Evolutionary conservation across 2,113 vertebrate species (phyloP), one percentile per base, ranked within the genome.

Genomic region (Puntigrus tetrazona): DNA sequence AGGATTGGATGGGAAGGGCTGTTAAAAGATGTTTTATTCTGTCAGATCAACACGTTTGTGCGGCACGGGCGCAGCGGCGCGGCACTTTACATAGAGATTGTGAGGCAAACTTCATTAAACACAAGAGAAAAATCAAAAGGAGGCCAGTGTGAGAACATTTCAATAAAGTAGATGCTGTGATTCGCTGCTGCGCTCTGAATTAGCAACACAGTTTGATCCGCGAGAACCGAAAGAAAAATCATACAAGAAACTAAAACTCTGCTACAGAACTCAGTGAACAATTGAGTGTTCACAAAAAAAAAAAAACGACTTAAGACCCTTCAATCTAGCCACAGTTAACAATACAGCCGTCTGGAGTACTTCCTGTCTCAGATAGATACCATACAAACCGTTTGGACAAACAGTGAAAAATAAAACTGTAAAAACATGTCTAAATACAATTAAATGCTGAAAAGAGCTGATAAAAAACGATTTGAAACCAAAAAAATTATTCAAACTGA

Each of bases 71-170:
- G 7, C 52, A 78, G 77, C 14, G 2, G 22, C 11, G 25, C 0
- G 43, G 38, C 57, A 27, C 55, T 45, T 79, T 43, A 45, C 16
- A 29, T 29, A 41, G 52, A 27, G 55, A 38, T 50, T 61, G 76
- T 14, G 34, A 61, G 20, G 52, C 20, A 78, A 78, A 78, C 76
- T 78, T 78, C 75, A 57, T 78, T 38, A 79, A 63, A 79, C n/a
- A 61, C 22, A 29, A 79, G 38, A 25, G n/a, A 61, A 79, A 79
- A 79, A 43, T 79, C 77, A 29, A 79, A 79, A 79, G 36, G 36
- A 41, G 25, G 25, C 55, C 57, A 63, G 16, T 29, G 4, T 61
- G 77, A 63, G 57, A 79, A 43, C 27, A 61, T 78, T 78, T 61
- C n/a, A 43, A 61, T 59, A 78, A 43, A 45, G 57, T 3, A 43